These are phyloP conservation scores for Phyllotreta striolata DNA, from an alignment of 2,888 invertebrate genomes.

Conservation along the genomic window DNA sequence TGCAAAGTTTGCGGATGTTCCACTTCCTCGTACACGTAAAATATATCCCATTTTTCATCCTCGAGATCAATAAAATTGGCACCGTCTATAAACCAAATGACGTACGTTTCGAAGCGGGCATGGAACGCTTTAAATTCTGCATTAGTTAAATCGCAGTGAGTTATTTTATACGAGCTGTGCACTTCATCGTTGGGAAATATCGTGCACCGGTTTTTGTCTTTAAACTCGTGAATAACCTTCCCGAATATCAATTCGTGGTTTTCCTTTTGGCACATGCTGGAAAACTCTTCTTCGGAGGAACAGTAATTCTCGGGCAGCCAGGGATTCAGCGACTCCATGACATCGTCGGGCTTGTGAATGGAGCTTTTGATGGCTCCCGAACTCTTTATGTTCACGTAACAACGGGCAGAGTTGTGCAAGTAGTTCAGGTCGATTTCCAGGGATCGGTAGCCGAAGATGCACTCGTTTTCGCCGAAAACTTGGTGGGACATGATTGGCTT, in stretches of 20 bases:
- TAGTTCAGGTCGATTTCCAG: constrained; percentile 63
- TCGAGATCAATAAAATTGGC: constrained; percentile 93
- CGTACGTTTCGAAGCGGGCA: constrained; percentile 85
- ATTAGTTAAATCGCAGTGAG: constrained; percentile 73
- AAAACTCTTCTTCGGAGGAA: constrained; percentile 47
- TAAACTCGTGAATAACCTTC: constrained; percentile 46
- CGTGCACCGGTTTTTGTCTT: constrained; percentile 37
- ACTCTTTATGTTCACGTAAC: constrained; percentile 81
- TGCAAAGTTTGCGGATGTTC: constrained; percentile 65
- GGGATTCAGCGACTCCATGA: constrained; percentile 48
- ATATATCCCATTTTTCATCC: constrained; percentile 92
- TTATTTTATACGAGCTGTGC: constrained; percentile 76
- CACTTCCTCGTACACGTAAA: constrained; percentile 81
- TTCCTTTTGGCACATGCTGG: constrained; percentile 46
- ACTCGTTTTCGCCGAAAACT: constrained; percentile 88
- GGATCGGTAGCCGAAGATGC: constrained; percentile 92
- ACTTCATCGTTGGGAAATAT: constrained; percentile 48
- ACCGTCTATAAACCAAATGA: constrained; percentile 96
- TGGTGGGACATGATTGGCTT: constrained; percentile 92
- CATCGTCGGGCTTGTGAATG: constrained; percentile 49
- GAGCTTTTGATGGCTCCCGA: constrained; percentile 68
- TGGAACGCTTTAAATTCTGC: constrained; percentile 83
- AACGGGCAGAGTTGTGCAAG: constrained; percentile 57
- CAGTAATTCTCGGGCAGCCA: constrained; percentile 55
- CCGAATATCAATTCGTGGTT: constrained; percentile 52